These are phyloP conservation scores for Megalonaias nervosa DNA, from an alignment of 1,140 invertebrate species.

Conservation along the genomic window DNA sequence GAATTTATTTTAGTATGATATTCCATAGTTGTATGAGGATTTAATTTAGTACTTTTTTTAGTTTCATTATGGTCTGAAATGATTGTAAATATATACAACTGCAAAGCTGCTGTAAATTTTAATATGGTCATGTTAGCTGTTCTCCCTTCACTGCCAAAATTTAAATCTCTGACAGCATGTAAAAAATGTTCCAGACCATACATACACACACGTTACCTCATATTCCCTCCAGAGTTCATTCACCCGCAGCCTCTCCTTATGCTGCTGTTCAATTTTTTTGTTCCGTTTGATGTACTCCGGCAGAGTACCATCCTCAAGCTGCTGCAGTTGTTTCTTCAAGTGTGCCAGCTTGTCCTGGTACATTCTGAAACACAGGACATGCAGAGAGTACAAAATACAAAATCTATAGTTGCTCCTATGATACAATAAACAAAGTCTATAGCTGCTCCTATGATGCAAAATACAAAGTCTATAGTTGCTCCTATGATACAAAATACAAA, in stretches of 20 bases:
- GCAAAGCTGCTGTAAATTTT: background rate
- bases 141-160: background rate
- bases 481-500: no score
- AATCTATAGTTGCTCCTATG: no score
- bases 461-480: no score
- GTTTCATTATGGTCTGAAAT: no score
- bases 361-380: slow-evolving; percentile 77
- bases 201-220: slow-evolving; percentile 49
- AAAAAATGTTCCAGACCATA: background rate
- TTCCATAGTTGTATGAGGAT: no score
- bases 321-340: slow-evolving; percentile 89
- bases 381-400: no score
- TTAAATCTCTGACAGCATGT: background rate
- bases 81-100: no score
- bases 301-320: slow-evolving; percentile 88
- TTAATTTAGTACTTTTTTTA: no score
- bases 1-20: no score
- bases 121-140: background rate
- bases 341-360: slow-evolving; percentile 93
- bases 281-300: slow-evolving; percentile 88
- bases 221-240: slow-evolving; percentile 90
- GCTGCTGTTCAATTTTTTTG: slow-evolving; percentile 86
- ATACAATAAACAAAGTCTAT: no score
- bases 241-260: slow-evolving; percentile 83
- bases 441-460: no score